Base-by-base conservation (phyloP, 2,888 invertebrate species). In the Lepidocyrtinus sp. region DNA sequence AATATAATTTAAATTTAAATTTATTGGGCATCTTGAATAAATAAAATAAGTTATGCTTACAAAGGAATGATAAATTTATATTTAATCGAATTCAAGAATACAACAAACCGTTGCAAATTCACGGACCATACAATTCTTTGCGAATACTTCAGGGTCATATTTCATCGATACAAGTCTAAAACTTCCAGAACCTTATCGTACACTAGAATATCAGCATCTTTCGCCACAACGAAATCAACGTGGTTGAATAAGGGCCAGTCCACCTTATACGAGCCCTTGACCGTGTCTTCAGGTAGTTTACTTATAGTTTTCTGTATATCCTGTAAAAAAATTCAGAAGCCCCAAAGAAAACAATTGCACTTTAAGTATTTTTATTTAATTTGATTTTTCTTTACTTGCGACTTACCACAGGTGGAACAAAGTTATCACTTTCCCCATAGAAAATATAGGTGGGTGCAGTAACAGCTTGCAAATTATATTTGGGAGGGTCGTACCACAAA, bases 171-270 rank as follows among this genome's bases (percentile, higher is more conserved):
- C 2, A 45, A 61, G 46, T 59, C 36, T 17, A 77, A 36, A 17
- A 71, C 65, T 19, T 61, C 61, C 5, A 78, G 1, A 12, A 78
- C n/a, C 25, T 46, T 36, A 5, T 72, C 25, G 19, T 78, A 78
- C 24, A 78, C 67, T 45, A 78, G 17, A 19, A 72, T 45, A 50
- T 78, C 77, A 7, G 77, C 77, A 78, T 78, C 77, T 15, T 61
- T 65, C 9, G 72, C 77, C 0, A 59, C 24, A 0, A 61, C 63
- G 61, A 78, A 78, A 19, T 78, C 77, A 22, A 63, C 65, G 26
- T 78, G 77, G 45, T 72, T 78, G 36, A 78, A 78, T 5, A 17
- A 0, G 12, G 62, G 27, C 63, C 63, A 62, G 3, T 67, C 27
- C 1, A 72, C 67, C 15, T 55, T 63, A 15, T 36, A 45, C 1